phyloP scores from a whole-genome alignment of 2,113 vertebrate species.

The Mustelus asterias region DNA sequence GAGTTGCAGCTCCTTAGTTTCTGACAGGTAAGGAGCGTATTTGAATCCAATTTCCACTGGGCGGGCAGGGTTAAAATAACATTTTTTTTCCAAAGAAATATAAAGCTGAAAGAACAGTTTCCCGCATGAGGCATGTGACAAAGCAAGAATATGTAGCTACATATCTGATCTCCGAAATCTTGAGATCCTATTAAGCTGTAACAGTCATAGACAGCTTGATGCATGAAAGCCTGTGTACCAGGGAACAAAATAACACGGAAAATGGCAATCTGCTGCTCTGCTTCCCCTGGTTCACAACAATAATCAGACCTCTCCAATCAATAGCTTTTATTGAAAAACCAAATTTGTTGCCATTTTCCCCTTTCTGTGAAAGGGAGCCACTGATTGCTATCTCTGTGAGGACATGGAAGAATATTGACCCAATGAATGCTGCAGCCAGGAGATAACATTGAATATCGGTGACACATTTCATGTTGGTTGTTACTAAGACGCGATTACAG shows the following conservation, averaged over 20 bases:
- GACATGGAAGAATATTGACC: constrained; percentile 46
- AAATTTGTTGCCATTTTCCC: constrained; percentile 39
- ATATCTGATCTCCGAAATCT: constrained; percentile 4
- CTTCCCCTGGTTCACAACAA: neutral
- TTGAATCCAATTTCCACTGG: neutral
- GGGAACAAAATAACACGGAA: neutral
- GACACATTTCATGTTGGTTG: constrained; percentile 36
- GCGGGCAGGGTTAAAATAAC: neutral
- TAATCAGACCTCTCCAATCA: constrained; percentile 43
- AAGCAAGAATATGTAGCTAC: neutral
- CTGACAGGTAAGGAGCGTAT: neutral
- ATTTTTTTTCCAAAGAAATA: neutral
- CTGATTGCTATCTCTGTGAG: constrained; percentile 45
- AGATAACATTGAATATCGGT: constrained; percentile 42
- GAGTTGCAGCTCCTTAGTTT: neutral
- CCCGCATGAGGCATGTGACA: neutral
- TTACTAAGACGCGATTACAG: constrained; percentile 36
- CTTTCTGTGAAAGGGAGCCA: constrained; percentile 40
- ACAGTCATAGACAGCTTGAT: neutral
- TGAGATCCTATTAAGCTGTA: neutral
- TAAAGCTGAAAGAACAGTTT: neutral
- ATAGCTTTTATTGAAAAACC: constrained; percentile 45
- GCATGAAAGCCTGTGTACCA: neutral
- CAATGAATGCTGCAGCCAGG: constrained; percentile 9
- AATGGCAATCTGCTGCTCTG: neutral